These are phyloP conservation scores for Cataglyphis livida DNA, from an alignment of 2,888 invertebrate species.

Conservation along the genomic window DNA sequence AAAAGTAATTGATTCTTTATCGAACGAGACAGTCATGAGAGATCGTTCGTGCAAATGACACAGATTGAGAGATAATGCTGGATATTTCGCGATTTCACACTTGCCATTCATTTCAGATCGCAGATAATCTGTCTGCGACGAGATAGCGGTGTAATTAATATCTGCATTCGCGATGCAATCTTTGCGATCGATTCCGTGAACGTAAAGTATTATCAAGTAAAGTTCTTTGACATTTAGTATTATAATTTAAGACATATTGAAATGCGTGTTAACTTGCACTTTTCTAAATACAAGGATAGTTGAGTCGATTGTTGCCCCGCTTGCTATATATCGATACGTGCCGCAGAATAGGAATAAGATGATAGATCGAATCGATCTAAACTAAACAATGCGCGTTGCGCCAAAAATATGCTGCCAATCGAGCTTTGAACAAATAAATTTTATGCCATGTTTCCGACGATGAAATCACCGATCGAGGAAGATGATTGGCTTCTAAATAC, in stretches of 20 bases:
- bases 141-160: conserved; percentile 30
- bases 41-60: conserved; percentile 43
- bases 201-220: background rate
- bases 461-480: conserved; percentile 45
- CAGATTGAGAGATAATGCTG: conserved; percentile 37
- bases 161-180: background rate
- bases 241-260: conserved; percentile 19
- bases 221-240: background rate
- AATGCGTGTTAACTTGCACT: background rate
- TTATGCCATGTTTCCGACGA: background rate
- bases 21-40: conserved; percentile 38
- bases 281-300: background rate
- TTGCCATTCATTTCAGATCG: conserved; percentile 18
- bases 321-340: background rate
- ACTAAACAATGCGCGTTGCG: background rate
- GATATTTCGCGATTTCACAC: conserved; percentile 37
- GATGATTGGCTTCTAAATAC: conserved; percentile 69
- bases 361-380: conserved; percentile 4
- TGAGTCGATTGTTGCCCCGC: background rate
- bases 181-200: conserved; percentile 21
- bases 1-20: conserved; percentile 67
- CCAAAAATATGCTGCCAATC: conserved; percentile 4
- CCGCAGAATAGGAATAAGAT: background rate
- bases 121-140: conserved; percentile 9
- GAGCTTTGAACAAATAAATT: conserved; percentile 13